A percentile compares a stretch with the other conserved stretches of the same genome.
These are phyloP conservation scores for Todus mexicanus DNA, from an alignment of 2,797 vertebrate genomes.

Conservation along the genomic window DNA sequence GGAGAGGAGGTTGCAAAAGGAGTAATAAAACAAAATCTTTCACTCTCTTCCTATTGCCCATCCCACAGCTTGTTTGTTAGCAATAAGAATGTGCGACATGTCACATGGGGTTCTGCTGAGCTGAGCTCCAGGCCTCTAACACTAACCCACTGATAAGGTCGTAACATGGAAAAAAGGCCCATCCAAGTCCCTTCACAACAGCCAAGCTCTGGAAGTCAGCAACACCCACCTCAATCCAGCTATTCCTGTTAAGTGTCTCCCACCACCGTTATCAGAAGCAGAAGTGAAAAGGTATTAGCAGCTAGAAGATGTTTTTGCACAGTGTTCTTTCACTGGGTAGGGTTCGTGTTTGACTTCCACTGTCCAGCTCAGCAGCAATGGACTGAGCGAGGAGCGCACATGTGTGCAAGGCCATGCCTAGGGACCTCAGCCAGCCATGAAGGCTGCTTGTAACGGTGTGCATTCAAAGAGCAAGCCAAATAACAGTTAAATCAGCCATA, in stretches of 20 bases:
- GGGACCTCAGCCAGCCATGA: accelerated
- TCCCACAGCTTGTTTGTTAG: not conserved
- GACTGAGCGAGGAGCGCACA: accelerated
- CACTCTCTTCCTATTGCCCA: not conserved
- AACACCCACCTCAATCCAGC: not conserved
- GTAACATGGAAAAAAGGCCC: not conserved
- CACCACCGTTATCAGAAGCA: not conserved
- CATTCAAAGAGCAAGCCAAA: not conserved
- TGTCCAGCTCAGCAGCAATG: not conserved
- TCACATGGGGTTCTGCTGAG: not conserved
- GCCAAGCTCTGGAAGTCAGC: not conserved
- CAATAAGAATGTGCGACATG: not conserved
- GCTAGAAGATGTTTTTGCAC: not conserved
- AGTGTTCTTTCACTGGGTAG: not conserved
- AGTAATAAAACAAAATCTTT: not conserved
- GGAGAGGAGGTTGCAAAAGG: not conserved
- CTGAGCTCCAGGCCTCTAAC: not conserved
- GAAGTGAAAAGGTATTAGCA: not conserved
- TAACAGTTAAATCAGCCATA: not conserved
- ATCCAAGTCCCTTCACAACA: not conserved
- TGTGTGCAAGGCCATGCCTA: accelerated
- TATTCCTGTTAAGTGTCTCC: not conserved
- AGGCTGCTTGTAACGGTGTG: accelerated
- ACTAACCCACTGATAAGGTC: conserved; percentile 10
- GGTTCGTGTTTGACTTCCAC: not conserved